A percentile compares a stretch with the other conserved stretches of the same genome.
Conservation (phyloP, 2,888 invertebrate genomes). For the Gortyna flavago region DNA sequence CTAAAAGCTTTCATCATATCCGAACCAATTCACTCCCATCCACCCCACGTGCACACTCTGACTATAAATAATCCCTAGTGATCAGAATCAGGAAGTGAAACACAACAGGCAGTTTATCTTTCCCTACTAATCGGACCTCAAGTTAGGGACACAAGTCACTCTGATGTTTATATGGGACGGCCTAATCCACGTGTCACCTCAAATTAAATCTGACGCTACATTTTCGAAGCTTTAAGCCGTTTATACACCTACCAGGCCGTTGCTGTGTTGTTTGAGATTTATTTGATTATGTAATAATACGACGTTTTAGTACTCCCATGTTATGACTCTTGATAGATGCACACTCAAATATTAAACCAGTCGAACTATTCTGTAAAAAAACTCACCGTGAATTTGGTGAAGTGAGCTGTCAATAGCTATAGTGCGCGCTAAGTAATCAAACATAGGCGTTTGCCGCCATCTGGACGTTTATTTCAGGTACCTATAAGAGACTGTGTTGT, state of each 20-base stretch:
- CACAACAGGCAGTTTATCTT: constrained; percentile 58
- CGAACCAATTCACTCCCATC: constrained; percentile 24
- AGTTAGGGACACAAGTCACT: constrained; percentile 57
- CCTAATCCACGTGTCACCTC: constrained; percentile 59
- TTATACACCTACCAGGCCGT: constrained; percentile 18
- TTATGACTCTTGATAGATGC: background rate
- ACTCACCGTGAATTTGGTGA: background rate
- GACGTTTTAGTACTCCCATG: background rate
- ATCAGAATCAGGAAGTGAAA: constrained; percentile 45
- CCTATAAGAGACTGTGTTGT: no score
- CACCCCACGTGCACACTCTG: constrained; percentile 16
- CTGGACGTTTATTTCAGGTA: no score
- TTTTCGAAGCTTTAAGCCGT: constrained; percentile 53
- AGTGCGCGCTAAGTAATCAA: no score
- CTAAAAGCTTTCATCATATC: constrained; percentile 3
- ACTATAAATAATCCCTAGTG: constrained; percentile 37
- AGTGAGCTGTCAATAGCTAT: background rate
- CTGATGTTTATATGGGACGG: constrained; percentile 60
- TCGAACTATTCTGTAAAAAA: background rate
- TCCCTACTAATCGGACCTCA: constrained; percentile 55
- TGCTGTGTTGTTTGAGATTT: constrained; percentile 7
- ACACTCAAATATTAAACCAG: background rate
- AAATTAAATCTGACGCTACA: constrained; percentile 61
- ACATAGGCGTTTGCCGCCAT: no score
- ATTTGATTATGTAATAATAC: constrained; percentile 5